phyloP scores from a whole-genome alignment of 2,888 invertebrate species.

The Drosophila neonasuta region DNA sequence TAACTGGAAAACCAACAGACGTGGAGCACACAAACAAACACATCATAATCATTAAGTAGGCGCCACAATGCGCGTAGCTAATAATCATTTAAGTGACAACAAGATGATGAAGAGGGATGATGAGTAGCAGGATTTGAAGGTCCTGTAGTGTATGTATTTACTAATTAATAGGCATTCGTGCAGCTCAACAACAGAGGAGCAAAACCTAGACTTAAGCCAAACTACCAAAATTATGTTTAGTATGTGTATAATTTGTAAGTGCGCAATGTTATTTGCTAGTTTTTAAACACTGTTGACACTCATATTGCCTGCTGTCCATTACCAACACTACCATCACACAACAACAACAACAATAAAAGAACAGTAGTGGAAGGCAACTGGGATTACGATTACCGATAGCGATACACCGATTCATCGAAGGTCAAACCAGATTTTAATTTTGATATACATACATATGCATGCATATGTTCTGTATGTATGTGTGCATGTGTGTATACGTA shows the following conservation, averaged over 20 bases:
- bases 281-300: conserved; percentile 39
- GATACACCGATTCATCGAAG: neutral
- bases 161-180: conserved; percentile 63
- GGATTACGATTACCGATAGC: conserved; percentile 11
- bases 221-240: conserved; percentile 74
- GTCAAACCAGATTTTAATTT: conserved; percentile 19
- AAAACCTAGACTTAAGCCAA: conserved; percentile 62
- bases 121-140: conserved; percentile 3
- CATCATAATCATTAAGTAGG: conserved; percentile 55
- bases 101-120: neutral
- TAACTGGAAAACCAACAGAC: conserved; percentile 3
- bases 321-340: neutral
- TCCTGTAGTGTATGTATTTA: conserved; percentile 50
- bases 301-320: conserved; percentile 1
- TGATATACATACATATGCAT: neutral
- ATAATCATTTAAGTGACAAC: conserved; percentile 47
- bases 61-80: conserved; percentile 31
- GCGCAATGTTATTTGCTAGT: conserved; percentile 58
- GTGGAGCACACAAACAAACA: conserved; percentile 24
- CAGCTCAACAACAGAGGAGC: conserved; percentile 42
- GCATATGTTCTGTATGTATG: neutral
- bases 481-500: neutral
- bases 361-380: neutral
- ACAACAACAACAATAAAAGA: neutral
- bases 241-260: conserved; percentile 52